Percentiles rank a stretch among this genome's conserved stretches.
phyloP scores from a whole-genome alignment of 2,888 invertebrate genomes.

The Cybosia mesomella region DNA sequence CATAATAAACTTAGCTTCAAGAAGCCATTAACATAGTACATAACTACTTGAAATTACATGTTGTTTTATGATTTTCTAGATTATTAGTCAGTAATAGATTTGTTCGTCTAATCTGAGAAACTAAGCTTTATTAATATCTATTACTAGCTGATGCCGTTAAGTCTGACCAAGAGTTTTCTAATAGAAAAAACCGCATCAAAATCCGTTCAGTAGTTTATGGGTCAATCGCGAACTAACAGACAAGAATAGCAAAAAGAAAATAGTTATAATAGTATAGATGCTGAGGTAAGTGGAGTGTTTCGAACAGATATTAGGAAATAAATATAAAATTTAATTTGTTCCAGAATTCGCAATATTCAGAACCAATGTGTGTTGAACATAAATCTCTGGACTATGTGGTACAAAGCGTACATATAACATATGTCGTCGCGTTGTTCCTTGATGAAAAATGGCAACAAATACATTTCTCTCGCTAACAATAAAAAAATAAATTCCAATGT shows the following conservation, averaged over 20 bases:
- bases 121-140: conserved; percentile 3
- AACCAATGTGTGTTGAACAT: not conserved
- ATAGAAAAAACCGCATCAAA: no score
- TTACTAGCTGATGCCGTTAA: no score
- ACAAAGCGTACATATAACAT: conserved; percentile 17
- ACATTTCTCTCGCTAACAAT: conserved; percentile 55
- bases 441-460: conserved; percentile 45
- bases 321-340: not conserved
- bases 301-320: not conserved
- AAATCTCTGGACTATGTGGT: conserved; percentile 2
- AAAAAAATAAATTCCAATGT: conserved; percentile 59
- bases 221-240: no score
- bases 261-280: no score
- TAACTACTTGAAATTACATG: conserved; percentile 22
- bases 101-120: conserved; percentile 1
- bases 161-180: no score
- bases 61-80: conserved; percentile 19
- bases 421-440: conserved; percentile 41
- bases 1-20: conserved; percentile 30
- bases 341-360: not conserved
- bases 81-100: conserved; percentile 11
- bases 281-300: not conserved
- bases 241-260: no score
- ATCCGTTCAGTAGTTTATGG: no score
- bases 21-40: conserved; percentile 29